Percentiles rank a stretch among this genome's conserved stretches.
These are phyloP conservation scores for Lepeophtheirus salmonis DNA, from an alignment of 1,140 invertebrate species.

Conservation along the genomic window DNA sequence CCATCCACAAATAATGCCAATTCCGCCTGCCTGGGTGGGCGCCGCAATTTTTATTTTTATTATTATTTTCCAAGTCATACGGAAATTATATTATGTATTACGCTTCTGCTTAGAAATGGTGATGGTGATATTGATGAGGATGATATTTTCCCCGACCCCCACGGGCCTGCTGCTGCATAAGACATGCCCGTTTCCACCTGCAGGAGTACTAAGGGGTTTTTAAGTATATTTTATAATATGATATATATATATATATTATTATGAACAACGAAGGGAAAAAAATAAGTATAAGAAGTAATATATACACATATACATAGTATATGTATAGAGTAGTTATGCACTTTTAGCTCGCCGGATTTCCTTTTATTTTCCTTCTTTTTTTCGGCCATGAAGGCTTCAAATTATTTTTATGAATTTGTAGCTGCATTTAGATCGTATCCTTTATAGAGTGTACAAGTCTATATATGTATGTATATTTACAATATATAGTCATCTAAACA, in stretches of 20 bases:
- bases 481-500: neutral
- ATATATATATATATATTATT: neutral
- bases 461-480: neutral
- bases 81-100: no score
- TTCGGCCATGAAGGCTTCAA: neutral
- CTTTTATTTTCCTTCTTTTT: neutral
- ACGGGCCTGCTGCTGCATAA: neutral
- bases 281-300: neutral
- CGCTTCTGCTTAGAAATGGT: no score
- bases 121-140: no score
- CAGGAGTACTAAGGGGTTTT: neutral
- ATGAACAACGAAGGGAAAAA: neutral
- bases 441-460: neutral
- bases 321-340: no score
- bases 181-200: no score
- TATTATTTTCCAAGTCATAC: no score
- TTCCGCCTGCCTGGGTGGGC: no score
- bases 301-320: no score
- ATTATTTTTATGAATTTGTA: constrained; percentile 1
- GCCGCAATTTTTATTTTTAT: no score
- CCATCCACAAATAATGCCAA: no score
- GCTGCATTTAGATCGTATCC: neutral
- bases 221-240: neutral
- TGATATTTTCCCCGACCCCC: no score
- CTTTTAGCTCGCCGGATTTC: neutral